phyloP scores from a whole-genome alignment of 2,888 invertebrate species.

The Blastobasis lacticolella region DNA sequence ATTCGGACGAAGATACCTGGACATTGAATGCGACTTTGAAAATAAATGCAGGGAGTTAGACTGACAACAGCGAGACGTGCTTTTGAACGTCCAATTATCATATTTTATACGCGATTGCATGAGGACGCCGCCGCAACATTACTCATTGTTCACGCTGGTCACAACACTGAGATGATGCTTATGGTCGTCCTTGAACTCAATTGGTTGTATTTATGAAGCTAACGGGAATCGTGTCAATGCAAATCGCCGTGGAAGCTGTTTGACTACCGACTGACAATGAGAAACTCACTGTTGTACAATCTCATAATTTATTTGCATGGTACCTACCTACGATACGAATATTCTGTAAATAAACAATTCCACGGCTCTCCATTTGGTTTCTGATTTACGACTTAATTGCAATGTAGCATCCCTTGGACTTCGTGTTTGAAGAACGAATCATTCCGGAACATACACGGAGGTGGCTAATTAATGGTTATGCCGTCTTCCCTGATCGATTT shows the following conservation, averaged over 20 bases:
- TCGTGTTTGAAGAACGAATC: slow-evolving; percentile 17
- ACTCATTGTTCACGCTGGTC: slow-evolving; percentile 71
- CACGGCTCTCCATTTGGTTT: not conserved
- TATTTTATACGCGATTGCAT: slow-evolving; percentile 66
- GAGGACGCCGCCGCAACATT: slow-evolving; percentile 54
- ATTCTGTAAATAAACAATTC: slow-evolving; percentile 3
- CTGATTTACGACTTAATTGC: not conserved
- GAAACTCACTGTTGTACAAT: slow-evolving; percentile 7
- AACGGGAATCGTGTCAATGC: slow-evolving; percentile 68
- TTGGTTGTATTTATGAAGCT: slow-evolving; percentile 64
- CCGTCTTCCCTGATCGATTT: slow-evolving; percentile 33
- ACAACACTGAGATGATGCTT: slow-evolving; percentile 60
- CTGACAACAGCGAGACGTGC: slow-evolving; percentile 36
- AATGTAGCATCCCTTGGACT: slow-evolving; percentile 14
- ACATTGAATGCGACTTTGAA: not conserved
- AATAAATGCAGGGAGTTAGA: slow-evolving; percentile 9
- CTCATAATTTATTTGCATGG: not conserved
- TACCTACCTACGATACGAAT: too few relatives aligned
- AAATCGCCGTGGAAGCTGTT: slow-evolving; percentile 51
- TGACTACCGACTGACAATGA: slow-evolving; percentile 41
- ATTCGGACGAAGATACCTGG: slow-evolving; percentile 5
- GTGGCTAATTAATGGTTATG: slow-evolving; percentile 33
- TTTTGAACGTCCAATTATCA: slow-evolving; percentile 61
- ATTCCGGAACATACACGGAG: slow-evolving; percentile 33
- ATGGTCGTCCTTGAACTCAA: slow-evolving; percentile 70